Base-by-base conservation (phyloP, 2,113 vertebrate genomes). In the Athene cunicularia region DNA sequence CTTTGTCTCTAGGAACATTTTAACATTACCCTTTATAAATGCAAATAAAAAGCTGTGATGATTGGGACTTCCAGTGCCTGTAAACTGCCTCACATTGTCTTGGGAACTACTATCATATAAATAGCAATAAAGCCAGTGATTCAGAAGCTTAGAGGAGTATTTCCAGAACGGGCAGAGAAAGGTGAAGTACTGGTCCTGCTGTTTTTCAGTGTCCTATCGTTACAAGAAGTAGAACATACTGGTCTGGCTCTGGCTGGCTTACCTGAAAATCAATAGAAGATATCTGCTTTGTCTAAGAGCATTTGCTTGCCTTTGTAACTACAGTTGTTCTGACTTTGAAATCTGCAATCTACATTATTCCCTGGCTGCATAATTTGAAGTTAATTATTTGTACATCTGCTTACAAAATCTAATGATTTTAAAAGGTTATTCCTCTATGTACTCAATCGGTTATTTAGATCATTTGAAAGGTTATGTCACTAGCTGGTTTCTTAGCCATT, bases 341-440 rank as follows among this genome's bases (percentile, higher is more conserved):
- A 88, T 92, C 86, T 67, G n/a, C 30, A 82, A 75, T 85, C 63
- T 76, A 73, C 73, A 39, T 84, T 85, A 95, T 88, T 91, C 33
- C 55, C 74, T 85, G n/a, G 37, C 19, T 90, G 43, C 82, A 87
- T 94, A 95, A 94, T 93, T 97, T 97, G 79, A 94, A 92, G 86
- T 70, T 92, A 94, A 94, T 94, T 95, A 95, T 91, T 95, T 95
- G 85, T 97, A 75, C 33, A 37, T 80, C n/a, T 88, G 64, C 37
- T 94, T 96, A 79, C 28, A 88, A 84, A 96, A 97, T 89, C n/a
- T 91, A 94, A 83, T 59, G 27, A 72, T 88, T 96, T 97, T 55
- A 70, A 86, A 97, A 91, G 14, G 56, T 93, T 95, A 81, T 55
- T 96, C 21, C 14, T 86, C 62, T 75, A 62, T 68, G 45, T 71